Conservation (phyloP, 2,888 invertebrate genomes). For the Andrena dorsata region DNA sequence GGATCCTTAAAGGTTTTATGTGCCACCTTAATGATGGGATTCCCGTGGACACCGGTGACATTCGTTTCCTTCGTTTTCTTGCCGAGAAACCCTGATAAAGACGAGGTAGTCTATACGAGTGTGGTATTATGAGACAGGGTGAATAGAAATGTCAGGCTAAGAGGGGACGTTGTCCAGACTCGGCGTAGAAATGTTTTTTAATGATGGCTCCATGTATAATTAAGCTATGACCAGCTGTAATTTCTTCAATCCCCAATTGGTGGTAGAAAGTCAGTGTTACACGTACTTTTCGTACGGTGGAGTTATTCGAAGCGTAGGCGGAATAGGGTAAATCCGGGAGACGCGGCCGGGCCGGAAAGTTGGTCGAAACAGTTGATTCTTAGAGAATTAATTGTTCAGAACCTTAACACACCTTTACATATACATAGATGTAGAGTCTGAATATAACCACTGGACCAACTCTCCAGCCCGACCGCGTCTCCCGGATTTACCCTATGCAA, state of each 20-base stretch:
- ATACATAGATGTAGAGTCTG: too few relatives aligned
- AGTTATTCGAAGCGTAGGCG: too few relatives aligned
- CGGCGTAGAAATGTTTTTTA: background rate
- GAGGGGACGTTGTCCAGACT: background rate
- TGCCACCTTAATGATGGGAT: slow-evolving; percentile 7
- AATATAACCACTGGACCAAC: too few relatives aligned
- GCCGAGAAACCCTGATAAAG: background rate
- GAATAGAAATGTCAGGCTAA: background rate
- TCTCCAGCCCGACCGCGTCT: too few relatives aligned
- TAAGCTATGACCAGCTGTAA: background rate
- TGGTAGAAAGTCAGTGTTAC: too few relatives aligned
- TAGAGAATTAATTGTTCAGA: too few relatives aligned
- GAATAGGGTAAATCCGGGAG: too few relatives aligned
- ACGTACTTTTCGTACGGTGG: too few relatives aligned
- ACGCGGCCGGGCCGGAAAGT: too few relatives aligned
- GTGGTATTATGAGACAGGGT: background rate
- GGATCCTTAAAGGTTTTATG: slow-evolving; percentile 9
- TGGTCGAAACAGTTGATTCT: too few relatives aligned
- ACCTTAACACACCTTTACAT: too few relatives aligned
- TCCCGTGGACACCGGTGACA: background rate
- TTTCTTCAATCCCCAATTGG: background rate
- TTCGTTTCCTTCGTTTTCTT: background rate
- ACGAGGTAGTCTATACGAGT: background rate
- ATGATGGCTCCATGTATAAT: background rate
- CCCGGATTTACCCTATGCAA: too few relatives aligned